Evolutionary conservation across 2,888 invertebrate species (phyloP).

Genomic region (Scaptomyza flava): DNA sequence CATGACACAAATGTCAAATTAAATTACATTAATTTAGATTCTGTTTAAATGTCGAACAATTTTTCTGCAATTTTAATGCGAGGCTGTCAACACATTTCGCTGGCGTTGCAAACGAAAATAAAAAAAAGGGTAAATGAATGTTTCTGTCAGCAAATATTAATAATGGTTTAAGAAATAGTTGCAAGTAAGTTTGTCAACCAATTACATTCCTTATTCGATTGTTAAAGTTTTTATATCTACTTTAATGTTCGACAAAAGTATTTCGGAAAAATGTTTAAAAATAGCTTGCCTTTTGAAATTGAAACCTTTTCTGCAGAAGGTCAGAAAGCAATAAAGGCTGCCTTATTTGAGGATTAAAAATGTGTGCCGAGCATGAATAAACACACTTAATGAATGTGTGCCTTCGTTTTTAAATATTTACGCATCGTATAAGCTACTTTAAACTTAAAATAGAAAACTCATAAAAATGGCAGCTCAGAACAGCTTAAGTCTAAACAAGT

Average conservation of each 20-base stretch:
- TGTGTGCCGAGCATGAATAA: neutral
- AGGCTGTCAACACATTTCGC: slow-evolving; percentile 52
- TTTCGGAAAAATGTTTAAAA: too few relatives aligned
- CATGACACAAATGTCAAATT: slow-evolving; percentile 71
- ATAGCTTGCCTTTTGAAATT: neutral
- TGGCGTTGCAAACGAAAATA: neutral
- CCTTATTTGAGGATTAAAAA: neutral
- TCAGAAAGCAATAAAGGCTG: neutral
- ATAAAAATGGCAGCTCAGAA: slow-evolving; percentile 11
- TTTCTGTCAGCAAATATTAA: neutral
- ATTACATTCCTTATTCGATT: too few relatives aligned
- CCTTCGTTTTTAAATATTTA: neutral
- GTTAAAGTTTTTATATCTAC: too few relatives aligned
- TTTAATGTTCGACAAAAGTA: too few relatives aligned
- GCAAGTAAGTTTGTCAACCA: neutral
- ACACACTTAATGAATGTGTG: neutral
- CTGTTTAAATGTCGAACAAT: slow-evolving; percentile 29
- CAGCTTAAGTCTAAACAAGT: neutral
- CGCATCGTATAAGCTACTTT: neutral
- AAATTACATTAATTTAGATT: slow-evolving; percentile 69
- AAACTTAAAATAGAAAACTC: slow-evolving; percentile 30
- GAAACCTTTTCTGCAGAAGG: neutral
- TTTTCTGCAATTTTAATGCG: slow-evolving; percentile 17
- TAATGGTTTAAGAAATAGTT: neutral
- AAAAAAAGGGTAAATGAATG: neutral